Conservation (phyloP, 92 coral and sea anemone species). For the Parazoanthus darwini region DNA sequence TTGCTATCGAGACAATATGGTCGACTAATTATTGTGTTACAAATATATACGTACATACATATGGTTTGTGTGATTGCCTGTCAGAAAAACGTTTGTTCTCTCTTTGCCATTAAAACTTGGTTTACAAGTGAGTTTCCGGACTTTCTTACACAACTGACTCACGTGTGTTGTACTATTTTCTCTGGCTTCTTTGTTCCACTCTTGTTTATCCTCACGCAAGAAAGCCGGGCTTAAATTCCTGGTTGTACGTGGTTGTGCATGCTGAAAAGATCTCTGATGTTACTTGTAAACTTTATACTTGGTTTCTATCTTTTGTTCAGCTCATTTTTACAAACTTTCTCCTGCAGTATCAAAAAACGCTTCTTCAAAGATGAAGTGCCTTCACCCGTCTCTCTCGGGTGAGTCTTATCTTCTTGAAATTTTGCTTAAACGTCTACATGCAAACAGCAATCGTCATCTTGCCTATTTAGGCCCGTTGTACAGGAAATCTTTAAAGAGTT, state of each 20-base stretch:
- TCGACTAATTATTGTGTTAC: no score
- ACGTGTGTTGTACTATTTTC: not conserved
- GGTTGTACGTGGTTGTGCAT: not conserved
- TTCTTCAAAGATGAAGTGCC: constrained; percentile 21
- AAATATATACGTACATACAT: no score
- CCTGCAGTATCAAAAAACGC: constrained; percentile 10
- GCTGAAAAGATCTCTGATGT: not conserved
- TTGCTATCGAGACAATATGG: not conserved
- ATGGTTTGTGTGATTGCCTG: not conserved
- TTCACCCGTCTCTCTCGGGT: constrained; percentile 30
- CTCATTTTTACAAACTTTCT: not conserved
- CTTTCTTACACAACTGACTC: not conserved
- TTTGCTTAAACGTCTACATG: not conserved
- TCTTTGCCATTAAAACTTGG: not conserved
- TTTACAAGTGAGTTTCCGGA: no score
- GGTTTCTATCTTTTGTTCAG: not conserved
- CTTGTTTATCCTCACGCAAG: not conserved
- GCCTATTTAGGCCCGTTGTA: not conserved
- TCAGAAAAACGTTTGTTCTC: not conserved
- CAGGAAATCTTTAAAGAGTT: not conserved
- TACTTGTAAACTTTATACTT: not conserved
- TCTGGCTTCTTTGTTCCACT: not conserved
- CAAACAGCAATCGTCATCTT: not conserved
- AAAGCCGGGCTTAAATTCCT: not conserved
- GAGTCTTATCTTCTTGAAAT: constrained; percentile 12